A percentile compares a stretch with the other conserved stretches of the same genome.
phyloP scores from a whole-genome alignment of 2,797 vertebrate species.

The Rhynchonycteris naso region DNA sequence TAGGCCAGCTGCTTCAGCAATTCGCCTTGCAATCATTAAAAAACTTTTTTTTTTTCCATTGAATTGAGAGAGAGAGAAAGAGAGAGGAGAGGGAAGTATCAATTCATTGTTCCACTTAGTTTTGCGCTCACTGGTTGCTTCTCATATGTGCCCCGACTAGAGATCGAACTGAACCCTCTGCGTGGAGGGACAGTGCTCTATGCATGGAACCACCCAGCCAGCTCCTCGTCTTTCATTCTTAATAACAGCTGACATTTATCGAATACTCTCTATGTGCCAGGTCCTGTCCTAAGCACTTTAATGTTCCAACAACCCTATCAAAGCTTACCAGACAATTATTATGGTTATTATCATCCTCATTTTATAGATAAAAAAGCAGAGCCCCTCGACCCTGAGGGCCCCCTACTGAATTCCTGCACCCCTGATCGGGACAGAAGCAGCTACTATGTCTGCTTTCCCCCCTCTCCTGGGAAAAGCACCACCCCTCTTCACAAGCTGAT shows the following conservation, averaged over 20 bases:
- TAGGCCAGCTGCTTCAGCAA: background rate
- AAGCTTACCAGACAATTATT: background rate
- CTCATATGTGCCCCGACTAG: too few relatives aligned
- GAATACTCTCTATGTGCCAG: background rate
- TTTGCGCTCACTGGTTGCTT: too few relatives aligned
- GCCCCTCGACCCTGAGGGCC: background rate
- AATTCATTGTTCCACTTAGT: too few relatives aligned
- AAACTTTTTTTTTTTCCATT: background rate
- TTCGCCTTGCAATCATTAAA: background rate
- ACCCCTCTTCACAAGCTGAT: background rate
- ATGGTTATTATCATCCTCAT: background rate
- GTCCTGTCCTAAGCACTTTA: background rate
- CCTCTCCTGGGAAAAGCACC: background rate
- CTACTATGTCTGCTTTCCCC: background rate
- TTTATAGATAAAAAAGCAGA: conserved; percentile 42
- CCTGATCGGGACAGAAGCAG: background rate
- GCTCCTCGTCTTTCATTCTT: background rate
- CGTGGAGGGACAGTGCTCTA: too few relatives aligned
- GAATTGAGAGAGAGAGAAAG: background rate
- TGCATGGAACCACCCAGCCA: too few relatives aligned
- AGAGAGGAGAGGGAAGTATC: background rate
- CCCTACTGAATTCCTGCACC: background rate
- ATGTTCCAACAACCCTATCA: background rate
- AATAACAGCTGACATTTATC: background rate
- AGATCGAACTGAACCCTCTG: too few relatives aligned